Evolutionary conservation across 2,888 invertebrate species (phyloP).

Genomic region (Neoascia interrupta): DNA sequence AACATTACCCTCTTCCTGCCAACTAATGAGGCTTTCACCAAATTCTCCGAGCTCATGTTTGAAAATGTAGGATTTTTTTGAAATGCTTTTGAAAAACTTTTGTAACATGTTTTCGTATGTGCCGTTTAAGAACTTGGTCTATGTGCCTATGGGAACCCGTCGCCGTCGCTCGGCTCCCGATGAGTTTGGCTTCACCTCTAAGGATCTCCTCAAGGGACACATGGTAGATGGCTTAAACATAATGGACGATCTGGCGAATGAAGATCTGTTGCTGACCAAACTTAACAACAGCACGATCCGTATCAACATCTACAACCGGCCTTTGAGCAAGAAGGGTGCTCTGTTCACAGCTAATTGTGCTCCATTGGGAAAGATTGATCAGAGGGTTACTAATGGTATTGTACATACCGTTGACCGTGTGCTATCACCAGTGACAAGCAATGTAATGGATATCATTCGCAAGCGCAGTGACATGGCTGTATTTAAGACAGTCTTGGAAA

Average conservation of each 20-base stretch:
- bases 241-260: conserved; percentile 82
- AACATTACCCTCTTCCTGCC: conserved; percentile 85
- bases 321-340: conserved; percentile 74
- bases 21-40: conserved; percentile 82
- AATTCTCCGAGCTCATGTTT: conserved; percentile 81
- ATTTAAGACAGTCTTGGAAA: conserved; percentile 81
- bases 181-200: conserved; percentile 75
- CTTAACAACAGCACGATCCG: conserved; percentile 77
- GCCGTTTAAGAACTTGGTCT: conserved; percentile 80
- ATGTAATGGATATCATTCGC: conserved; percentile 82
- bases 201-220: conserved; percentile 82
- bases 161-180: conserved; percentile 69
- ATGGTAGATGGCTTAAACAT: conserved; percentile 82
- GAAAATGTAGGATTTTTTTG: conserved; percentile 79
- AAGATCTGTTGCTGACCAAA: conserved; percentile 80
- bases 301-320: conserved; percentile 77
- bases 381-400: conserved; percentile 84
- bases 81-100: not conserved
- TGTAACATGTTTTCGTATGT: not conserved
- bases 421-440: conserved; percentile 81
- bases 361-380: conserved; percentile 82
- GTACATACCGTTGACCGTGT: conserved; percentile 84
- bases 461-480: conserved; percentile 82
- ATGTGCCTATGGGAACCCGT: conserved; percentile 71
- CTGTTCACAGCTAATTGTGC: conserved; percentile 85